A percentile compares a stretch with the other conserved stretches of the same genome.
These are phyloP conservation scores for Gallinago undulata DNA, from an alignment of 2,113 vertebrate species.

Conservation along the genomic window DNA sequence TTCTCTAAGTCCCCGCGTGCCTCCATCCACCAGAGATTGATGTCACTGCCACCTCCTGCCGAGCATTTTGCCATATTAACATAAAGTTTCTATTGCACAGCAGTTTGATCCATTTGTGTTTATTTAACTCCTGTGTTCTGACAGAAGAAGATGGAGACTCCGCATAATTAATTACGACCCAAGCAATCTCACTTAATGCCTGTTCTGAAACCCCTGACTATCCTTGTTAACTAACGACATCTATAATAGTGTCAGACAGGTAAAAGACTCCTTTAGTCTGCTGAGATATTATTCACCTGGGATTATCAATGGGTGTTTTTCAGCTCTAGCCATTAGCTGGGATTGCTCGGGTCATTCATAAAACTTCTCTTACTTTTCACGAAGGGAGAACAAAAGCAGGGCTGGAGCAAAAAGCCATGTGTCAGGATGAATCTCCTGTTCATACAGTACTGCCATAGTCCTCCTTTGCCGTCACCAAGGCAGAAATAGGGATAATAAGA, in stretches of 20 bases:
- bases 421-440: background rate
- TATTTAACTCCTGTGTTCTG: slow-evolving; percentile 69
- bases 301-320: slow-evolving; percentile 56
- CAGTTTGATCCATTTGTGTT: slow-evolving; percentile 78
- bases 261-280: slow-evolving; percentile 72
- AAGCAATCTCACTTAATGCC: slow-evolving; percentile 73
- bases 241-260: slow-evolving; percentile 73
- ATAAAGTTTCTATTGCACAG: slow-evolving; percentile 55
- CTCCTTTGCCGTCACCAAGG: background rate
- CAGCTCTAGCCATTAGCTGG: slow-evolving; percentile 71
- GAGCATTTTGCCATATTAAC: slow-evolving; percentile 14
- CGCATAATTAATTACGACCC: slow-evolving; percentile 82
- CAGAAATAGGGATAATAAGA: background rate
- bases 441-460: fast-evolving
- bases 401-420: background rate
- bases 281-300: slow-evolving; percentile 75
- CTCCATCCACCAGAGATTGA: slow-evolving; percentile 29
- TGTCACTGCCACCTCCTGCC: slow-evolving; percentile 23
- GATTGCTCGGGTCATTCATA: slow-evolving; percentile 70
- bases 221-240: slow-evolving; percentile 68
- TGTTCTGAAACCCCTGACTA: slow-evolving; percentile 69
- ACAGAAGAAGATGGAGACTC: slow-evolving; percentile 73
- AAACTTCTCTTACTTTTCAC: slow-evolving; percentile 48
- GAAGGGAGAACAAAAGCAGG: slow-evolving; percentile 48
- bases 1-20: background rate